Evolutionary conservation across 1,140 invertebrate species (phyloP).

Genomic region (Bicyclus anynana): DNA sequence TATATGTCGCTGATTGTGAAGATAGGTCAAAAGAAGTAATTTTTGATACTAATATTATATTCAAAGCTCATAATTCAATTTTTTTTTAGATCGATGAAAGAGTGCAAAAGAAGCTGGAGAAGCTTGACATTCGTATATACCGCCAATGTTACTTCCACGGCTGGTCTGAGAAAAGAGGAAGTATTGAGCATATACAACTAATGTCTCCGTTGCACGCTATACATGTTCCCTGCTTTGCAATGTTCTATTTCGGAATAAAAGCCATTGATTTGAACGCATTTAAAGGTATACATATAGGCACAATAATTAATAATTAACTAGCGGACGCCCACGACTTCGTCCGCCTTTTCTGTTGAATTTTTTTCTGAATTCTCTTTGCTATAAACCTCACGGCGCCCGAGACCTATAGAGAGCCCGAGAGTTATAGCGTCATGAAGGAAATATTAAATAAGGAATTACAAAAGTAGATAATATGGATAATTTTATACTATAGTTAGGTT

Average conservation of each 20-base stretch:
- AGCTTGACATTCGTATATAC: slow-evolving; percentile 42
- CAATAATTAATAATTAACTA: too few relatives aligned
- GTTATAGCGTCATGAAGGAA: too few relatives aligned
- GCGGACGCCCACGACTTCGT: background rate
- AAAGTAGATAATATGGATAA: too few relatives aligned
- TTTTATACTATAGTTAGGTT: too few relatives aligned
- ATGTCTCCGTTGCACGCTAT: slow-evolving; percentile 66
- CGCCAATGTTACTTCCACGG: slow-evolving; percentile 39
- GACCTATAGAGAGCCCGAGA: too few relatives aligned
- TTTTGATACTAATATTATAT: too few relatives aligned
- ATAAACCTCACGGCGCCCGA: too few relatives aligned
- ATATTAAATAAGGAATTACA: too few relatives aligned
- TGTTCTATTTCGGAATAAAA: slow-evolving; percentile 75
- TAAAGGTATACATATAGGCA: slow-evolving; percentile 55
- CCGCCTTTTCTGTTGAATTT: too few relatives aligned
- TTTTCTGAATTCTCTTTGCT: too few relatives aligned
- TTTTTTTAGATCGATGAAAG: slow-evolving; percentile 48
- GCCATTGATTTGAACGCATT: slow-evolving; percentile 69
- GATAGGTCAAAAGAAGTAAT: too few relatives aligned
- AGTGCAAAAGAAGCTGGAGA: slow-evolving; percentile 41
- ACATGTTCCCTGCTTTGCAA: slow-evolving; percentile 63
- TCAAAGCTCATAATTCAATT: background rate
- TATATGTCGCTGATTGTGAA: too few relatives aligned
- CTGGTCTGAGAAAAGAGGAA: slow-evolving; percentile 32
- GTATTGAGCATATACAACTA: slow-evolving; percentile 50